Percentiles rank a stretch among this genome's conserved stretches.
phyloP scores from a whole-genome alignment of 53 echinoderm and acorn worm species.

The Astropecten irregularis region DNA sequence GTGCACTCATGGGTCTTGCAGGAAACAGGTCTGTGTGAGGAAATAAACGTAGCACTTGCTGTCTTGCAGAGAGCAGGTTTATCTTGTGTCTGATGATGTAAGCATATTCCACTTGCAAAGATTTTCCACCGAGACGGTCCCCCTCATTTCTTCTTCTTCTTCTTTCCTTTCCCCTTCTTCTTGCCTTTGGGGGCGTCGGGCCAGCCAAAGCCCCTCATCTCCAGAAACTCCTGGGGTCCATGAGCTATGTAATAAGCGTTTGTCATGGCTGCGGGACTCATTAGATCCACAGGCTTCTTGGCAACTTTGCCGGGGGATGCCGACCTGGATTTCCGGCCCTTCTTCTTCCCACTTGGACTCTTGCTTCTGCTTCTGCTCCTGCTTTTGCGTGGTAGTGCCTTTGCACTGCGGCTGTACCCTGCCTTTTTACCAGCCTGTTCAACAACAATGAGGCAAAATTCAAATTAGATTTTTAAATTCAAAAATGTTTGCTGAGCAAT shows the following conservation, averaged over 20 bases:
- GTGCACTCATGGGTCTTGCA: no score
- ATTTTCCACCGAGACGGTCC: no score
- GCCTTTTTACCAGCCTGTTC: conserved; percentile 84
- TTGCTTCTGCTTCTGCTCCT: conserved; percentile 67
- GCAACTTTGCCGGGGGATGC: conserved; percentile 76
- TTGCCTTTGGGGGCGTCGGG: conserved; percentile 92
- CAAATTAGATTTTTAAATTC: no score
- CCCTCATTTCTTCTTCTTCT: conserved; percentile 77
- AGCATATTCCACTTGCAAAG: no score
- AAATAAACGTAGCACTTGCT: no score
- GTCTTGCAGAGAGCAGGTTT: no score
- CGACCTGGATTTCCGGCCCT: conserved; percentile 81
- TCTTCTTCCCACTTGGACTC: conserved; percentile 81
- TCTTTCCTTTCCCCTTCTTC: conserved; percentile 74
- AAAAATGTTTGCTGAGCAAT: no score
- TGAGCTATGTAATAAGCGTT: conserved; percentile 99
- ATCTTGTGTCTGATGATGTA: no score
- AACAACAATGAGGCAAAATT: background rate
- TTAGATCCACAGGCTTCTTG: conserved; percentile 90
- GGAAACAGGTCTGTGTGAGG: no score
- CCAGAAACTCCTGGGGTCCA: conserved; percentile 88
- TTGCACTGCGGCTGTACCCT: conserved; percentile 89
- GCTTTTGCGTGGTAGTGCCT: conserved; percentile 76
- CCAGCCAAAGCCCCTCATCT: conserved; percentile 93
- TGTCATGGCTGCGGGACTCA: conserved; percentile 96